Evolutionary conservation across 1,140 invertebrate genomes (phyloP).

Genomic region (Pantala flavescens): DNA sequence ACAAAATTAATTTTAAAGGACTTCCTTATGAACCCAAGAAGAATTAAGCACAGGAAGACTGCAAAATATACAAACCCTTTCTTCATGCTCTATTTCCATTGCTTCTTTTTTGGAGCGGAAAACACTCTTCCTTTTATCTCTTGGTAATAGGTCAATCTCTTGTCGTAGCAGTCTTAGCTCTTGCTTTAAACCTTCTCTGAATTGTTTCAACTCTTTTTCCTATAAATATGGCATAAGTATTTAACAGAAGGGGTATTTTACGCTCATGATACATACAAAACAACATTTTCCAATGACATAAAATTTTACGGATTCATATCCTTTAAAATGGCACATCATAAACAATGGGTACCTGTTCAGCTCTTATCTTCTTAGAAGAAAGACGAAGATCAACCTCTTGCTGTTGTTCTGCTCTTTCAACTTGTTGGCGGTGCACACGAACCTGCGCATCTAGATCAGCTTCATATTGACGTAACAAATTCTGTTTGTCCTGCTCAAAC

Average conservation of each 20-base stretch:
- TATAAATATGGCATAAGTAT: conserved; percentile 23
- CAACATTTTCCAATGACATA: no score
- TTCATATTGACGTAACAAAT: conserved; percentile 76
- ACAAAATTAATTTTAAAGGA: no score
- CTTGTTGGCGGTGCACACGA: conserved; percentile 79
- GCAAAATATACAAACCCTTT: conserved; percentile 43
- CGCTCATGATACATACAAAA: no score
- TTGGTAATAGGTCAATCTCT: conserved; percentile 86
- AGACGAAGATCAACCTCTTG: conserved; percentile 82
- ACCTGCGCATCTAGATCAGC: conserved; percentile 78
- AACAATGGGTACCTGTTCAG: conserved; percentile 56
- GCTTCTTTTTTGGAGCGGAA: conserved; percentile 73
- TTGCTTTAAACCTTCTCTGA: conserved; percentile 86
- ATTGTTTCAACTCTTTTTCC: conserved; percentile 85
- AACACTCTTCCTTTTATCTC: conserved; percentile 82
- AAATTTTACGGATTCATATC: no score
- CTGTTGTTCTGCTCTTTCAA: conserved; percentile 85
- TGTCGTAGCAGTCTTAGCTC: conserved; percentile 87
- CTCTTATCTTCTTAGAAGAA: conserved; percentile 71
- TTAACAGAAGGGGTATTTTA: no score
- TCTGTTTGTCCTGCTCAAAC: conserved; percentile 70
- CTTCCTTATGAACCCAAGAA: no score
- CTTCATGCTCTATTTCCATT: conserved; percentile 78
- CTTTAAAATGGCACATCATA: no score
- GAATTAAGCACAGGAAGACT: no score